phyloP scores from a whole-genome alignment of 2,888 invertebrate species.

The Pristionchus fissidentatus region DNA sequence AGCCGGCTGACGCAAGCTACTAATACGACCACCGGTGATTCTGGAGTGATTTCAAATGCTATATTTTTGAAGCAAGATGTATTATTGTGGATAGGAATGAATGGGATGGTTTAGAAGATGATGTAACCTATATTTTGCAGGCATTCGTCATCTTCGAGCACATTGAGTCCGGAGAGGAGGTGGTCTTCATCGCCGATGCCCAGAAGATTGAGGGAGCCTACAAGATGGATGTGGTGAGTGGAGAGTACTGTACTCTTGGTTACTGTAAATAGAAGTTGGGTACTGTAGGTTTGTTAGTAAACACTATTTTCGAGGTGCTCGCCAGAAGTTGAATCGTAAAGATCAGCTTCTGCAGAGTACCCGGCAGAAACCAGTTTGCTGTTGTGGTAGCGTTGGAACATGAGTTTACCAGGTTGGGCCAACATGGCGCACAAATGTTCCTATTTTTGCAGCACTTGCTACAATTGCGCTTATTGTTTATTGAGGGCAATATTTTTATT shows the following conservation, averaged over 20 bases:
- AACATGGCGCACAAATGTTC: not conserved
- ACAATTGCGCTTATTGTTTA: not conserved
- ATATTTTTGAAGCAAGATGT: not conserved
- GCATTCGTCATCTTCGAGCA: constrained; percentile 88
- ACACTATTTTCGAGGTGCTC: not conserved
- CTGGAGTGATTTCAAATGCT: not conserved
- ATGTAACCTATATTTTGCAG: constrained; percentile 52
- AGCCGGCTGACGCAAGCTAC: not conserved
- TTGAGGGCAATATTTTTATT: not conserved
- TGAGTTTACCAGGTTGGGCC: not conserved
- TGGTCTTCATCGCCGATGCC: constrained; percentile 92
- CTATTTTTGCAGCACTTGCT: too few relatives aligned
- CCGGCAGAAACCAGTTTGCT: not conserved
- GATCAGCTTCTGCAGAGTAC: too few relatives aligned
- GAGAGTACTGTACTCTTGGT: constrained; percentile 27
- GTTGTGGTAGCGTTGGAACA: not conserved
- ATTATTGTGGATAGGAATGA: not conserved
- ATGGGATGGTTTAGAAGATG: not conserved
- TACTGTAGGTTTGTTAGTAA: not conserved
- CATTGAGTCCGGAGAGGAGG: constrained; percentile 83
- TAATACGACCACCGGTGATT: not conserved
- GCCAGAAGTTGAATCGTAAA: too few relatives aligned
- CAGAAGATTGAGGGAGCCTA: constrained; percentile 79
- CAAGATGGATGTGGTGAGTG: constrained; percentile 89
- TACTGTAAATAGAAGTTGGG: not conserved